Conservation (phyloP, 2,113 vertebrate species). For the Lophius piscatorius region DNA sequence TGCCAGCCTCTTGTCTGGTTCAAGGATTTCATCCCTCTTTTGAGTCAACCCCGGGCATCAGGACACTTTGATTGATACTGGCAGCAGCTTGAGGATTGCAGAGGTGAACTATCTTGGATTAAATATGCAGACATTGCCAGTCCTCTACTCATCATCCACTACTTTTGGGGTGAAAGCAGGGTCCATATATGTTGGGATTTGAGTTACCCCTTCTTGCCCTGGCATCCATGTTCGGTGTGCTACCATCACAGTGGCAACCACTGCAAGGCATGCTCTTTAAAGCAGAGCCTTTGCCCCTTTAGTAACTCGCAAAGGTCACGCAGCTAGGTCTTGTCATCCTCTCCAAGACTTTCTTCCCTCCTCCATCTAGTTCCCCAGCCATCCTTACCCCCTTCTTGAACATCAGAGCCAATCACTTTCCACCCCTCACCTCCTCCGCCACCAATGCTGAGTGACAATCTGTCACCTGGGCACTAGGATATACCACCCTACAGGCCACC, state of each 20-base stretch:
- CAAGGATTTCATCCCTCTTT: constrained; percentile 25
- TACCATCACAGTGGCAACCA: constrained; percentile 57
- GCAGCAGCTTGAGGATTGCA: constrained; percentile 39
- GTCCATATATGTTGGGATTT: constrained; percentile 47
- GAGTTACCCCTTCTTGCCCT: constrained; percentile 69
- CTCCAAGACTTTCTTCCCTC: constrained; percentile 59
- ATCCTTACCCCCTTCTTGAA: constrained; percentile 92
- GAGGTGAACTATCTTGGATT: constrained; percentile 54
- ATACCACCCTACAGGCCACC: constrained; percentile 93
- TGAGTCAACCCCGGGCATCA: constrained; percentile 38
- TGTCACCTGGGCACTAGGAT: constrained; percentile 94
- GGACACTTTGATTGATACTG: constrained; percentile 43
- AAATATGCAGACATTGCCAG: constrained; percentile 46
- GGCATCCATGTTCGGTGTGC: constrained; percentile 68
- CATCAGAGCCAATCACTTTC: constrained; percentile 92
- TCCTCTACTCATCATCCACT: constrained; percentile 69
- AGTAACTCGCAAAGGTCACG: constrained; percentile 81
- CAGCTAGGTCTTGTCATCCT: constrained; percentile 82
- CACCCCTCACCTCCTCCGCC: constrained; percentile 87
- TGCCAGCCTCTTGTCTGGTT: no score
- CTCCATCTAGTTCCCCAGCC: constrained; percentile 65
- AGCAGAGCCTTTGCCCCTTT: constrained; percentile 74
- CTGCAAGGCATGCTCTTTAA: constrained; percentile 78
- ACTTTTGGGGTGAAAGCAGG: constrained; percentile 57
- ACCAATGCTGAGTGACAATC: constrained; percentile 95